Conservation (phyloP, 2,113 vertebrate species). For the Cyrtonyx montezumae region DNA sequence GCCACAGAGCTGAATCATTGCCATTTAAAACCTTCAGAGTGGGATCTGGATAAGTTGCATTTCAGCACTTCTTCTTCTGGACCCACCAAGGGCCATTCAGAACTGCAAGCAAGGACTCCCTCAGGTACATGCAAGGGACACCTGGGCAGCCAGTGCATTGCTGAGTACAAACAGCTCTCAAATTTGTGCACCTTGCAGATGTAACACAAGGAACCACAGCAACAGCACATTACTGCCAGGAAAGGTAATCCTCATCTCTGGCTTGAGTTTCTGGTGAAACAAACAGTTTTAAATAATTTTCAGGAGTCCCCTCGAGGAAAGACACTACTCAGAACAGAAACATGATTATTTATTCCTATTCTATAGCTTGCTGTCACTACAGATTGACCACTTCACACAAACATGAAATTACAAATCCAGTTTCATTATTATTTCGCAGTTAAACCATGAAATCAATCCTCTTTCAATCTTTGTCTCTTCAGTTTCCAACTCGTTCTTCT, state of each 20-base stretch:
- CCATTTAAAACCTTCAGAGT: neutral
- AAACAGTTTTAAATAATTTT: neutral
- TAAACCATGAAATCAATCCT: neutral
- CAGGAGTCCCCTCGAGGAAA: neutral
- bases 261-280: neutral
- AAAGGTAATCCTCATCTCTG: neutral
- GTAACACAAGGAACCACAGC: neutral
- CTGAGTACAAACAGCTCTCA: neutral
- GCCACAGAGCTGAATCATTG: neutral
- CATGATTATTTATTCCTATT: neutral
- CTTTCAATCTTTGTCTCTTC: neutral
- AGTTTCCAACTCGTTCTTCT: neutral
- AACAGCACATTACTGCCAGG: neutral
- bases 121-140: neutral
- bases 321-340: neutral
- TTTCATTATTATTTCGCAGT: neutral
- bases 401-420: neutral
- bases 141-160: neutral
- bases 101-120: neutral
- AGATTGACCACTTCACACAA: neutral
- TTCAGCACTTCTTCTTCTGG: neutral
- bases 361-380: neutral
- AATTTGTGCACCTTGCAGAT: neutral
- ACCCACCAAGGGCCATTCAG: neutral
- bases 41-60: neutral